A percentile compares a stretch with the other conserved stretches of the same genome.
Evolutionary conservation across 2,888 invertebrate genomes (phyloP).

Genomic region (Ennomos erosarius): DNA sequence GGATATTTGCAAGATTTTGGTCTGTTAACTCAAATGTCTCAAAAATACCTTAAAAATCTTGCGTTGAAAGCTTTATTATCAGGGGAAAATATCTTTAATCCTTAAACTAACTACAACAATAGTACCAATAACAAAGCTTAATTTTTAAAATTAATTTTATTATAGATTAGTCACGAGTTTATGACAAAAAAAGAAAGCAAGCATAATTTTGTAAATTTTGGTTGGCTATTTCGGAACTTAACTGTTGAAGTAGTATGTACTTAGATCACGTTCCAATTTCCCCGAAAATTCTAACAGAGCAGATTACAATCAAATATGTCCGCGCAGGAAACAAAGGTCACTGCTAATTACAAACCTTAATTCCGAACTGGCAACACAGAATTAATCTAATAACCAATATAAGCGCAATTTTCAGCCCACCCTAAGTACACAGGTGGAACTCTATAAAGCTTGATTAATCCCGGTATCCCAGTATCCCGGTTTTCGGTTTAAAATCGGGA

Average conservation of each 20-base stretch:
- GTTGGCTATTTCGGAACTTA: too few species aligned
- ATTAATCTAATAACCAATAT: constrained; percentile 73
- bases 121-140: too few species aligned
- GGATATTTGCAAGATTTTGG: constrained; percentile 32
- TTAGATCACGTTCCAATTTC: too few species aligned
- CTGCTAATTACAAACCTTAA: constrained; percentile 51
- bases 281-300: constrained; percentile 12
- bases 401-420: constrained; percentile 67
- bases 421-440: constrained; percentile 78
- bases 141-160: too few species aligned
- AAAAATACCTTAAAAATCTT: neutral
- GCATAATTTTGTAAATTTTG: too few species aligned
- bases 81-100: too few species aligned
- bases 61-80: too few species aligned
- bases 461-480: constrained; percentile 35
- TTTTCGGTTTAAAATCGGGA: constrained; percentile 75
- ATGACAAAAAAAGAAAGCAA: too few species aligned
- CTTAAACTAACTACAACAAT: too few species aligned
- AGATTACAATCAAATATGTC: constrained; percentile 17
- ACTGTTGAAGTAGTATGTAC: too few species aligned
- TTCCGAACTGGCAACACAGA: constrained; percentile 57
- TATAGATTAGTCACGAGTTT: too few species aligned
- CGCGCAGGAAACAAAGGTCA: constrained; percentile 35
- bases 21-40: constrained; percentile 2
- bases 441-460: constrained; percentile 78